Evolutionary conservation across 2,113 vertebrate species (phyloP).

Genomic region (Dipodomys spectabilis): DNA sequence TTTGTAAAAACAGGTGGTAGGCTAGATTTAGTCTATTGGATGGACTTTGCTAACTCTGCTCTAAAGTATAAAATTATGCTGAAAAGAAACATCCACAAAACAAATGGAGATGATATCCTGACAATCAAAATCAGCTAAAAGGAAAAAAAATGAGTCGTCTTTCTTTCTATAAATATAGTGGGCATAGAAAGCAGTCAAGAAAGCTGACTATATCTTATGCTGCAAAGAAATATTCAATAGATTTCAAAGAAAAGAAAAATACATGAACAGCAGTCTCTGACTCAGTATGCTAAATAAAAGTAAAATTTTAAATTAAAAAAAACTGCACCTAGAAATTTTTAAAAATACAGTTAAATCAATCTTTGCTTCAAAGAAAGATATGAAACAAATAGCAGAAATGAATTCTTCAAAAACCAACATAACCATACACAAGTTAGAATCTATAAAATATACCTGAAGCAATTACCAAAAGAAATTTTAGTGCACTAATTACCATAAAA

Average conservation of each 20-base stretch:
- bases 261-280: neutral
- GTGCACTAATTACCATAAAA: neutral
- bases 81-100: neutral
- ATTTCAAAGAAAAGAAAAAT: neutral
- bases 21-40: neutral
- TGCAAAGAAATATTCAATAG: neutral
- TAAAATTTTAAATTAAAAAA: neutral
- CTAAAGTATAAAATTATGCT: neutral
- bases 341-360: neutral
- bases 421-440: neutral
- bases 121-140: slow-evolving; percentile 10
- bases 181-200: neutral
- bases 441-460: neutral
- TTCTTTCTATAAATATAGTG: neutral
- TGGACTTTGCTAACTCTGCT: neutral
- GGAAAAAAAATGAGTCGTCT: neutral
- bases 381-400: neutral
- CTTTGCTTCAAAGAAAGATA: neutral
- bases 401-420: neutral
- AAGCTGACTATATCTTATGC: neutral
- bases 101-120: neutral
- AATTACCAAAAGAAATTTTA: neutral
- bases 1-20: neutral
- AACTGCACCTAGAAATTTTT: neutral
- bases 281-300: neutral